These are phyloP conservation scores for Tragelaphus scriptus DNA, from an alignment of 2,113 vertebrate species.

Conservation along the genomic window DNA sequence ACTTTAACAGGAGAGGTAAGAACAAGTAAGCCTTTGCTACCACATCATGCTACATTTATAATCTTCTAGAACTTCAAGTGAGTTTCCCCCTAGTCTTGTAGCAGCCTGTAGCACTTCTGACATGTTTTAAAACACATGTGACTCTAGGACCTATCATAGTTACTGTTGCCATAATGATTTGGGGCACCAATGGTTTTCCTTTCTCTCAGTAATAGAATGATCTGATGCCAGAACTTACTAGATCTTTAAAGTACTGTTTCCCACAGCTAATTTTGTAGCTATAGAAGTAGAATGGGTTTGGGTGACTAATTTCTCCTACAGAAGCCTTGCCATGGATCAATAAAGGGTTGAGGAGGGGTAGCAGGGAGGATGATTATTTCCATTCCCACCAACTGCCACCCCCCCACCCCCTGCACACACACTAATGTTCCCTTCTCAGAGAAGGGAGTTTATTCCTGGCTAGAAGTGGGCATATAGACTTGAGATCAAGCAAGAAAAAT, in stretches of 20 bases:
- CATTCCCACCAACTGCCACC: background rate
- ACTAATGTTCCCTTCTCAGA: background rate
- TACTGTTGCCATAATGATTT: background rate
- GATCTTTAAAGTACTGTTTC: background rate
- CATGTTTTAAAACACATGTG: background rate
- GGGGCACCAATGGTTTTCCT: background rate
- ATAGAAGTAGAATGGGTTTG: background rate
- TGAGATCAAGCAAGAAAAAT: background rate
- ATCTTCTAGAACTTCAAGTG: background rate
- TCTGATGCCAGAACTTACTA: background rate
- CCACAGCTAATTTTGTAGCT: background rate
- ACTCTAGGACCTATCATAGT: background rate
- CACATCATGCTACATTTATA: background rate
- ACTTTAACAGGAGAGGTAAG: background rate
- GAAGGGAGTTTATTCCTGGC: background rate
- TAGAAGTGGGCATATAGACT: background rate
- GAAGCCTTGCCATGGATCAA: background rate
- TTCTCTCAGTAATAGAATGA: background rate
- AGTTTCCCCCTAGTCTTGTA: background rate
- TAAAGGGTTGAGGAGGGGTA: background rate
- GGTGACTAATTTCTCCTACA: background rate
- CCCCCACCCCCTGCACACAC: accelerated
- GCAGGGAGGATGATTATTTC: background rate
- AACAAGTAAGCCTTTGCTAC: background rate
- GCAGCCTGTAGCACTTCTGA: background rate